These are phyloP conservation scores for Phalacrocorax aristotelis DNA, from an alignment of 2,113 vertebrate species.

Conservation along the genomic window DNA sequence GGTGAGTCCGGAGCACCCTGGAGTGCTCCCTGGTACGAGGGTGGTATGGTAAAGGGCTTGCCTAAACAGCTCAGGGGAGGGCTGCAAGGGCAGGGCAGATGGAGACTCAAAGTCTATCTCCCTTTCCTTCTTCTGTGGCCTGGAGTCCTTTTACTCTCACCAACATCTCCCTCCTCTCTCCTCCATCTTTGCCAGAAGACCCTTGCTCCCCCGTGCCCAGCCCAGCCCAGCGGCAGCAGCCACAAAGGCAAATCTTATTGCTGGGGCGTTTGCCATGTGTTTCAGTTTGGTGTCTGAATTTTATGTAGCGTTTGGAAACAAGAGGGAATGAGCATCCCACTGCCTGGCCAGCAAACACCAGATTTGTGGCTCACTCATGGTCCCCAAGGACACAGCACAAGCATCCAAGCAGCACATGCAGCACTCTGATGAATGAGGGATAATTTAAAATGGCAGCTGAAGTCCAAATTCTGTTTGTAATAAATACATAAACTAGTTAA, in stretches of 20 bases:
- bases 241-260: not conserved
- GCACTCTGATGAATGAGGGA: not conserved
- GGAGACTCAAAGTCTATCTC: not conserved
- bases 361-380: not conserved
- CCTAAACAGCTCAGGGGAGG: not conserved
- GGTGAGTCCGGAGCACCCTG: not conserved
- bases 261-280: accelerated
- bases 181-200: not conserved
- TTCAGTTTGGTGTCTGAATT: not conserved
- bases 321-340: not conserved
- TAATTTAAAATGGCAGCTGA: not conserved
- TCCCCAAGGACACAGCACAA: not conserved
- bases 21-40: not conserved
- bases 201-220: not conserved
- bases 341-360: not conserved
- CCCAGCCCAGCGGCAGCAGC: not conserved
- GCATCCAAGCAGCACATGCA: not conserved
- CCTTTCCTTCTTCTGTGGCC: not conserved
- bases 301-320: not conserved
- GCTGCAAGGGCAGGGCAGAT: not conserved
- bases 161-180: not conserved
- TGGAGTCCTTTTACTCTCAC: not conserved
- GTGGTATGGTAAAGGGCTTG: not conserved
- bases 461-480: slow-evolving; percentile 10
- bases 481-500: slow-evolving; percentile 57